These are phyloP conservation scores for Heliopora coerulea DNA, from an alignment of 92 coral and sea anemone species.

Conservation along the genomic window DNA sequence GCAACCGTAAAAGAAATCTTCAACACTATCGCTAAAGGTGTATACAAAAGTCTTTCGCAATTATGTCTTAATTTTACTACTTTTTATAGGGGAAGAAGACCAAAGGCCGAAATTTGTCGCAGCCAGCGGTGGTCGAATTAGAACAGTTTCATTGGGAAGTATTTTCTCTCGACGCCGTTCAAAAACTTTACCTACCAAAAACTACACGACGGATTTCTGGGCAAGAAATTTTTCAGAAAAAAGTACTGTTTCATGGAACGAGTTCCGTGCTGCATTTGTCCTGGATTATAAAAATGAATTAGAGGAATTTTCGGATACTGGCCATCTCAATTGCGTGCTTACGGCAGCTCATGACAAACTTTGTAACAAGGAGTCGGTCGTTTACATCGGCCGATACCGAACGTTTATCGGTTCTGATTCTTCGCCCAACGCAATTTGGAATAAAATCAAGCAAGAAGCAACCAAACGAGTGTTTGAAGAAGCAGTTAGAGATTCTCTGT, in stretches of 20 bases:
- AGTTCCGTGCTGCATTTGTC: slow-evolving; percentile 50
- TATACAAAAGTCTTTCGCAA: too few species aligned
- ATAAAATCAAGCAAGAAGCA: slow-evolving; percentile 20
- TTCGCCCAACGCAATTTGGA: slow-evolving; percentile 25
- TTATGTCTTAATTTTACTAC: too few species aligned
- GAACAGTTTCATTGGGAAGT: slow-evolving; percentile 12
- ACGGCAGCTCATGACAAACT: slow-evolving; percentile 11
- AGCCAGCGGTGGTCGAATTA: neutral
- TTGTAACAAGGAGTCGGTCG: slow-evolving; percentile 24
- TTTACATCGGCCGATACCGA: slow-evolving; percentile 16
- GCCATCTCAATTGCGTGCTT: slow-evolving; percentile 14
- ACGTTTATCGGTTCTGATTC: slow-evolving; percentile 26
- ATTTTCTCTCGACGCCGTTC: slow-evolving; percentile 12
- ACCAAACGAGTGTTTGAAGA: slow-evolving; percentile 17
- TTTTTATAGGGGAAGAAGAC: neutral
- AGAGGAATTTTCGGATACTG: slow-evolving; percentile 18
- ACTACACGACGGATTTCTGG: slow-evolving; percentile 44
- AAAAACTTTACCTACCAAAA: neutral
- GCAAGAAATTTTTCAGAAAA: slow-evolving; percentile 34
- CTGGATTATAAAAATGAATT: slow-evolving; percentile 26
- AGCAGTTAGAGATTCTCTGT: slow-evolving; percentile 17
- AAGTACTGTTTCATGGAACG: slow-evolving; percentile 40
- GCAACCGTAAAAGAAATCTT: too few species aligned
- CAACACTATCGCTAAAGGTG: too few species aligned
- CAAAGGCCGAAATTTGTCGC: neutral